These are phyloP conservation scores for Drosophila subquinaria DNA, from an alignment of 2,888 invertebrate species.

Conservation along the genomic window DNA sequence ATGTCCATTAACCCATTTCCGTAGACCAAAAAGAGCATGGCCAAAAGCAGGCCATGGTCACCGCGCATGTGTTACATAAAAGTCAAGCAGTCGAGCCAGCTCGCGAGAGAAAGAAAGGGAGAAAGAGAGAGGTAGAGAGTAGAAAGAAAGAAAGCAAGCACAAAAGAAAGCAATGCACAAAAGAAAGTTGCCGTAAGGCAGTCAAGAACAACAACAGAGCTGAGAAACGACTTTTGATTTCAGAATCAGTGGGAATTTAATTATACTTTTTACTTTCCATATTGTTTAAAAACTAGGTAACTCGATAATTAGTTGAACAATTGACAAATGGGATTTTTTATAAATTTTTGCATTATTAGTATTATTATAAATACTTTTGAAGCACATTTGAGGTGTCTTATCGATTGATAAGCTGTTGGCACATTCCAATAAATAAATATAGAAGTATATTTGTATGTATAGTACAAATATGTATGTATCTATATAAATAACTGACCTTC, in stretches of 20 bases:
- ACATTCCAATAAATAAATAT: slow-evolving; percentile 28
- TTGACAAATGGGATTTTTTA: neutral
- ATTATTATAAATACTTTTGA: neutral
- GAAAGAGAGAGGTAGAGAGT: slow-evolving; percentile 6
- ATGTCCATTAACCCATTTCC: slow-evolving; percentile 74
- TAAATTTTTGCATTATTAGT: neutral
- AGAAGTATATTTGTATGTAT: neutral
- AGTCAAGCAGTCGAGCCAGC: slow-evolving; percentile 30
- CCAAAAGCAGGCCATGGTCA: slow-evolving; percentile 73
- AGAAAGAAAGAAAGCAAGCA: slow-evolving; percentile 42
- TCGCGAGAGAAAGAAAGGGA: neutral
- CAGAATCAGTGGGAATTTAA: slow-evolving; percentile 49
- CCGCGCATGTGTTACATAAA: slow-evolving; percentile 53
- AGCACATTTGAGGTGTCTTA: slow-evolving; percentile 17
- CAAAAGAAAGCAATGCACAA: slow-evolving; percentile 52
- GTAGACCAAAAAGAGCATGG: slow-evolving; percentile 54
- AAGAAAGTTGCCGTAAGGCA: slow-evolving; percentile 44
- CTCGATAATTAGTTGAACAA: neutral
- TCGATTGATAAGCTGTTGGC: slow-evolving; percentile 25
- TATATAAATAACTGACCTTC: slow-evolving; percentile 55
- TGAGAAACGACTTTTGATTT: slow-evolving; percentile 68
- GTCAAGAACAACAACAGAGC: neutral
- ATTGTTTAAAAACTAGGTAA: neutral
- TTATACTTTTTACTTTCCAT: neutral
- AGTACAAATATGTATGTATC: slow-evolving; percentile 4